Conservation (phyloP, 2,113 vertebrate genomes). For the Brevimyrus niger region DNA sequence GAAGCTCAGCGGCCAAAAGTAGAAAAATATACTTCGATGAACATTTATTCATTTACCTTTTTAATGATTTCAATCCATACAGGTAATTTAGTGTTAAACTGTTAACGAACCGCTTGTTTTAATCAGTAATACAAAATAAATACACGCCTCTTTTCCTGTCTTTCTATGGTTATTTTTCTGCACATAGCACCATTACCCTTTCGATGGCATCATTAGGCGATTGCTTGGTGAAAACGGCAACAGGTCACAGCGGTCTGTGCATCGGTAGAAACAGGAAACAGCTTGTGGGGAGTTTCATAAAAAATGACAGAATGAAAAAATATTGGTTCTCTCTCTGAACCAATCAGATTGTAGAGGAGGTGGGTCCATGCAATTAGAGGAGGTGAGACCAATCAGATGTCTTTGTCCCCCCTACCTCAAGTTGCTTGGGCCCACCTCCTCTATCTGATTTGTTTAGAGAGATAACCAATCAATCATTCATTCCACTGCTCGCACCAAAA, state of each 20-base stretch:
- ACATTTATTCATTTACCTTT: conserved; percentile 54
- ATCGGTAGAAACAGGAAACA: background rate
- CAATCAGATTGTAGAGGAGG: too few relatives aligned
- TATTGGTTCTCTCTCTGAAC: too few relatives aligned
- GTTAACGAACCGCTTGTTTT: conserved; percentile 46
- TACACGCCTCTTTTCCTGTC: background rate
- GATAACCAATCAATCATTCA: too few relatives aligned
- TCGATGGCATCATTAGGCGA: conserved; percentile 67
- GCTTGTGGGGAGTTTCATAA: too few relatives aligned
- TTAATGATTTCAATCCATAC: conserved; percentile 58
- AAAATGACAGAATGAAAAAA: too few relatives aligned
- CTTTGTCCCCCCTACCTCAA: too few relatives aligned
- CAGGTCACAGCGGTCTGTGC: conserved; percentile 33
- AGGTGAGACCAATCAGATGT: too few relatives aligned
- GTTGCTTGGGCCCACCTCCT: too few relatives aligned
- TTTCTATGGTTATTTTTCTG: conserved; percentile 52
- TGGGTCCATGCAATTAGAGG: too few relatives aligned
- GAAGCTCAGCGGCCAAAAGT: conserved; percentile 58
- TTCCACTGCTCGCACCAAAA: background rate
- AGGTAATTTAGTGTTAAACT: conserved; percentile 43
- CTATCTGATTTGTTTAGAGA: too few relatives aligned
- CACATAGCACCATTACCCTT: conserved; percentile 54
- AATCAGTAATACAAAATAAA: conserved; percentile 46
- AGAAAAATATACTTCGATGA: conserved; percentile 74
- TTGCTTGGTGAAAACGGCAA: conserved; percentile 20